phyloP scores from a whole-genome alignment of 2,888 invertebrate species.

The Stictocephala bisonia region DNA sequence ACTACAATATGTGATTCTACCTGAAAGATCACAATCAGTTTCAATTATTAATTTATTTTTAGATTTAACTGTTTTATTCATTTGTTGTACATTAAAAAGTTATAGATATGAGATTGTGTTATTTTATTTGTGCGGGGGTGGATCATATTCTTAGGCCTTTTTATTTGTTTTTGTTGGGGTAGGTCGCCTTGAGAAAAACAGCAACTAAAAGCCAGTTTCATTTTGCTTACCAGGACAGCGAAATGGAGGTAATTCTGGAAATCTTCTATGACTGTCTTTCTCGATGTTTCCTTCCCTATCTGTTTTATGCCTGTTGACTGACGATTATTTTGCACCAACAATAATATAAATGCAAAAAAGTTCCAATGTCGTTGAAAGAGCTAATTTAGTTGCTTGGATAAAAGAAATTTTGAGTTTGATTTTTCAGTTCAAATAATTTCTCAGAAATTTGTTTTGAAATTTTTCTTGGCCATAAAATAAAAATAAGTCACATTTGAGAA shows the following conservation, averaged over 20 bases:
- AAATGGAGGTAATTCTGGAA: conserved; percentile 68
- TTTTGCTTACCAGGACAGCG: conserved; percentile 77
- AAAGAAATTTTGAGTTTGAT: too few relatives aligned
- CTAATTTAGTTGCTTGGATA: too few relatives aligned
- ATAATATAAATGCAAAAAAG: too few relatives aligned
- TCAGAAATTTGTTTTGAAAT: too few relatives aligned
- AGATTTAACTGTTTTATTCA: neutral
- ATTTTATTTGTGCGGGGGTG: conserved; percentile 47
- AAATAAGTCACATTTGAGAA: too few relatives aligned
- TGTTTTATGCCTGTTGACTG: neutral
- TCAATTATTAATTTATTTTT: too few relatives aligned
- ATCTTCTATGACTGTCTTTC: conserved; percentile 24
- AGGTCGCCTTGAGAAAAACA: conserved; percentile 53
- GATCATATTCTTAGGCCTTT: conserved; percentile 50
- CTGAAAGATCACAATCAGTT: too few relatives aligned
- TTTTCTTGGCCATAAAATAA: too few relatives aligned
- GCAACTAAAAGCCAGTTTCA: conserved; percentile 70
- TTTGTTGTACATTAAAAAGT: conserved; percentile 30
- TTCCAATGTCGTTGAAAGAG: too few relatives aligned
- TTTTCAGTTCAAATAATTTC: too few relatives aligned
- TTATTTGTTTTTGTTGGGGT: conserved; percentile 56
- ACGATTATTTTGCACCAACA: neutral
- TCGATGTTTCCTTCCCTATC: conserved; percentile 11
- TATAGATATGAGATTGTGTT: conserved; percentile 44
- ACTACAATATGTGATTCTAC: too few relatives aligned